Conservation (phyloP, 2,113 vertebrate genomes). For the Carettochelys insculpta region DNA sequence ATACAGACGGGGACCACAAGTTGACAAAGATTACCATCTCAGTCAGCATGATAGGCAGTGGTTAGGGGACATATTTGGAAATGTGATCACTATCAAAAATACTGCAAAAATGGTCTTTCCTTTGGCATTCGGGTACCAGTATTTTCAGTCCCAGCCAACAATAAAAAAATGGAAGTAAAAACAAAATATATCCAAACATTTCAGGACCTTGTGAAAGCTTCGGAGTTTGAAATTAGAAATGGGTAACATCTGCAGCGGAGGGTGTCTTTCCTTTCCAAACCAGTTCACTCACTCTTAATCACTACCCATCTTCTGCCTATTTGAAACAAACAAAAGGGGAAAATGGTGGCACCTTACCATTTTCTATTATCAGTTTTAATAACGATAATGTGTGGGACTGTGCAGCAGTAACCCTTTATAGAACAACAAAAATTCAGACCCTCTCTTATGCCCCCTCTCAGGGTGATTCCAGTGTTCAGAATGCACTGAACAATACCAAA, state of each 20-base stretch:
- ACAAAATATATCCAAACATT: not conserved
- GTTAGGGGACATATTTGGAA: not conserved
- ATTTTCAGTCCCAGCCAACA: not conserved
- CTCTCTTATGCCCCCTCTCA: not conserved
- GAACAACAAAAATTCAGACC: not conserved
- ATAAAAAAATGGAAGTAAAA: not conserved
- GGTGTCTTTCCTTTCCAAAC: not conserved
- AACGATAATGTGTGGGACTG: not conserved
- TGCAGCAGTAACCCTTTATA: not conserved
- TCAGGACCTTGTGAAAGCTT: not conserved
- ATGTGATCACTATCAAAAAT: not conserved
- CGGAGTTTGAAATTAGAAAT: not conserved
- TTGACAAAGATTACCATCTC: not conserved
- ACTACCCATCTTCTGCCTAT: not conserved
- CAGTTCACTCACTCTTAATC: not conserved
- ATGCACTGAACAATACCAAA: not conserved
- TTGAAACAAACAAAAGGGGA: slow-evolving; percentile 16
- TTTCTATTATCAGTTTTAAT: not conserved
- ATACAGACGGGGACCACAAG: not conserved
- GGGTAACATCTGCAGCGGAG: not conserved
- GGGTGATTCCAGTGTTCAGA: slow-evolving; percentile 29
- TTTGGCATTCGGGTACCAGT: not conserved
- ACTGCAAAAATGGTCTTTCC: not conserved
- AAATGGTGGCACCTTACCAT: not conserved
- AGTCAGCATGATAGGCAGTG: not conserved